Base-by-base conservation (phyloP, 2,113 vertebrate species). In the Malaclemys terrapin region DNA sequence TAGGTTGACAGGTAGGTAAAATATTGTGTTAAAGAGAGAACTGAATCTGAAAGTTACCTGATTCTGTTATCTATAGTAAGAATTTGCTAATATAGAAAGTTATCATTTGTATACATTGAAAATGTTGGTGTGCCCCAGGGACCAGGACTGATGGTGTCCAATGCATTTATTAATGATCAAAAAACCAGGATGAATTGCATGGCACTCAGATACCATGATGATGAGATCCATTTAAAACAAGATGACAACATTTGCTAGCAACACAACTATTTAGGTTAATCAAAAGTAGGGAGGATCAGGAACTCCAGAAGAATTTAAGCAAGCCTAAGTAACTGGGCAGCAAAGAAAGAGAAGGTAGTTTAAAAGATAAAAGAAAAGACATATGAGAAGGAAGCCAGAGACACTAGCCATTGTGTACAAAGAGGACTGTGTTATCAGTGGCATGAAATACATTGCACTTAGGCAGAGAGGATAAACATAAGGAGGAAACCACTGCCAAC, bases 41-140 rank as follows among this genome's bases (percentile, higher is more conserved):
- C 89, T 82, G 72, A 72, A 72, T 72, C 84, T 17, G 88, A 83
- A 79, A 80, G 82, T 50, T 45, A 90, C 8, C 22, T 53, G 20
- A 25, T 62, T 38, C n/a, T 38, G 35, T 72, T 27, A 57, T 57
- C 25, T 27, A 57, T 27, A 57, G 56, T 27, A 25, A 57, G 56
- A 57, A 57, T 57, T 57, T 25, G 56, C 24, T 69, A 17, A n/a
- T 69, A 69, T 8, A 65, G 14, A 16, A 65, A 56, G 24, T 35
- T 65, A 65, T 72, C 5, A 72, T n/a, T n/a, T 72, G 29, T 31
- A n/a, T 5, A 19, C 62, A 69, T n/a, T 69, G 16, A 69, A 69
- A 69, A 19, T 69, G 20, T 38, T 72, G 65, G n/a, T 72, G 20
- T 38, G 7, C 19, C n/a, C 65, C n/a, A 38, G 16, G 65, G n/a